phyloP scores from a whole-genome alignment of 1,140 invertebrate species.

The Temnothorax nylanderi region DNA sequence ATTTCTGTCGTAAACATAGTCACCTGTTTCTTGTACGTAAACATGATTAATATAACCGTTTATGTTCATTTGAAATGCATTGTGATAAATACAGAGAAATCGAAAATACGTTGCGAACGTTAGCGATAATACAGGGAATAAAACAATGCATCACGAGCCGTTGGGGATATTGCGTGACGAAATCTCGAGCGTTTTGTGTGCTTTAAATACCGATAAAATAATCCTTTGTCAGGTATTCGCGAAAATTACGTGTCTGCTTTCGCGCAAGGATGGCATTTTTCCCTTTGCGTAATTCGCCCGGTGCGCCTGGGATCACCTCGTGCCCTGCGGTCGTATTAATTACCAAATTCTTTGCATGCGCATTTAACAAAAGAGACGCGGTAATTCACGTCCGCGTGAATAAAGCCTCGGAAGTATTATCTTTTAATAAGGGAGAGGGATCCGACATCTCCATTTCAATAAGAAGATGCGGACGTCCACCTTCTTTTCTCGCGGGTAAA shows the following conservation, averaged over 20 bases:
- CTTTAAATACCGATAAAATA: slow-evolving; percentile 26
- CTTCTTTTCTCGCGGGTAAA: background rate
- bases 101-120: background rate
- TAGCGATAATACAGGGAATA: background rate
- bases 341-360: slow-evolving; percentile 72
- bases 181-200: slow-evolving; percentile 13
- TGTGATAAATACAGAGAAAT: background rate
- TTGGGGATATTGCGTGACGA: background rate
- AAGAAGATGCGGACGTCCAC: slow-evolving; percentile 16
- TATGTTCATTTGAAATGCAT: background rate
- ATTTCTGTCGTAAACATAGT: background rate
- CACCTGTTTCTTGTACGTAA: background rate
- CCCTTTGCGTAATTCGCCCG: background rate
- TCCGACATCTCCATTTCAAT: slow-evolving; percentile 58
- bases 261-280: background rate
- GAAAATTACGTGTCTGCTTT: slow-evolving; percentile 41
- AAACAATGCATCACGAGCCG: background rate
- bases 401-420: slow-evolving; percentile 74
- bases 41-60: background rate
- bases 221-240: background rate
- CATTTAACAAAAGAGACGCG: slow-evolving; percentile 54
- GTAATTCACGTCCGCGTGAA: slow-evolving; percentile 50
- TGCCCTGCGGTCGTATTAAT: slow-evolving; percentile 68
- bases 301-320: slow-evolving; percentile 1
- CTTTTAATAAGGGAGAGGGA: slow-evolving; percentile 74